Evolutionary conservation across 2,797 vertebrate genomes (phyloP), one percentile per base, ranked within the genome.

Genomic region (Anas acuta): DNA sequence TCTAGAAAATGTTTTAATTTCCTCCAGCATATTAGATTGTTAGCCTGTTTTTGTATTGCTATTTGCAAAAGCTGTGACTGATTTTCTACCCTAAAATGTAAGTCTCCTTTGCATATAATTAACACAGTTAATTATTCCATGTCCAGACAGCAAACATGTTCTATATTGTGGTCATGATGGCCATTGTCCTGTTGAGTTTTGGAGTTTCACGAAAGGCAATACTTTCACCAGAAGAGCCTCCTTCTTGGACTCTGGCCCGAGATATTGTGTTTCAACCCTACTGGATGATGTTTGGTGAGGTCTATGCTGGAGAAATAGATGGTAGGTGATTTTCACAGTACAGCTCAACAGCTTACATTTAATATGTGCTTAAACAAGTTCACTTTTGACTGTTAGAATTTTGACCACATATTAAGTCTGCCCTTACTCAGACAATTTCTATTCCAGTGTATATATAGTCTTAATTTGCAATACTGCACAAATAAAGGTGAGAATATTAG

Each of bases 281-380:
- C 94, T 99, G 99, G 98, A 99, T 99, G 99, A 99, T 99, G 69
- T 99, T 98, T 77, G 99, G 99, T 93, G 99, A 99, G 91, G 99
- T 99, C 35, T 99, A 99, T 72, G 99, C 99, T 45, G 71, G 71
- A 32, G 98, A 99, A 67, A 99, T 99, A 91, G 98, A 99, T 89
- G 97, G 99, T 99, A 83, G 20, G 98, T 98, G 39, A 43, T 79
- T 91, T 77, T 89, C 45, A 83, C n/a, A 37, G 16, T 74, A 32
- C 81, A 43, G 5, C 15, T 72, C 5, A 78, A 28, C 10, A 16
- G 12, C 30, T 62, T 77, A 73, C 61, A 75, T 39, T 28, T 66
- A 79, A 9, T 65, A n/a, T 25, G 5, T 76, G 13, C 8, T 60
- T 49, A 62, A 88, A 53, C 9, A 13, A 13, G 8, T 26, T 58